phyloP scores from a whole-genome alignment of 2,113 vertebrate genomes.

The Piprites chloris region DNA sequence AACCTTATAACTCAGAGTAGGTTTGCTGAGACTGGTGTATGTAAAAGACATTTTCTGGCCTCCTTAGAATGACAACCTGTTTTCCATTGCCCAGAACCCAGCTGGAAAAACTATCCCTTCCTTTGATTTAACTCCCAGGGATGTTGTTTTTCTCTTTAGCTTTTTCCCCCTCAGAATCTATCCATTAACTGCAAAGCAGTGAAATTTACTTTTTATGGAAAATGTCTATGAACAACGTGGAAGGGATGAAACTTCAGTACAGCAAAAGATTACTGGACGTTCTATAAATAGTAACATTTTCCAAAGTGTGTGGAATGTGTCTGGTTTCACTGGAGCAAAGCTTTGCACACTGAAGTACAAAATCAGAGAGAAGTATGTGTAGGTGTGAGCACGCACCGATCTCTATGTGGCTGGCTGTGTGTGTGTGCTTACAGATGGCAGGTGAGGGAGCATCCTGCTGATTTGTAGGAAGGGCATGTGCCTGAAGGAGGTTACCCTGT shows the following conservation, averaged over 20 bases:
- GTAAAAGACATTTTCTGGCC: not conserved
- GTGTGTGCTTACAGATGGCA: not conserved
- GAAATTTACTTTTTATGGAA: not conserved
- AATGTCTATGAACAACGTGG: not conserved
- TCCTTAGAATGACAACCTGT: not conserved
- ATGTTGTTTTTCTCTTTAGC: not conserved
- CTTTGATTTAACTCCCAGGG: not conserved
- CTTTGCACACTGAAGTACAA: not conserved
- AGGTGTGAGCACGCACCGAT: rapidly evolving
- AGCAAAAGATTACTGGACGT: not conserved
- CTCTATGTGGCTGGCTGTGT: rapidly evolving
- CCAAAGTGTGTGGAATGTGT: not conserved
- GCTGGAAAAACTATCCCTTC: not conserved
- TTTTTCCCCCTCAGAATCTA: not conserved
- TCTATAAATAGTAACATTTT: not conserved
- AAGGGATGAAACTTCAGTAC: not conserved
- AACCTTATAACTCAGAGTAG: not conserved
- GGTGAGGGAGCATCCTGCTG: rapidly evolving
- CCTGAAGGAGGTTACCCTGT: not conserved
- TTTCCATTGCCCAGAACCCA: not conserved
- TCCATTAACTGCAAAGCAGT: not conserved
- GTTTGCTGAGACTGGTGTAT: not conserved
- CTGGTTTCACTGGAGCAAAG: not conserved
- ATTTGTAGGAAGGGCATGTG: no score
- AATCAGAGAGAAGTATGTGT: not conserved